Conservation (phyloP, 2,888 invertebrate species). For the Apamea epomidion region DNA sequence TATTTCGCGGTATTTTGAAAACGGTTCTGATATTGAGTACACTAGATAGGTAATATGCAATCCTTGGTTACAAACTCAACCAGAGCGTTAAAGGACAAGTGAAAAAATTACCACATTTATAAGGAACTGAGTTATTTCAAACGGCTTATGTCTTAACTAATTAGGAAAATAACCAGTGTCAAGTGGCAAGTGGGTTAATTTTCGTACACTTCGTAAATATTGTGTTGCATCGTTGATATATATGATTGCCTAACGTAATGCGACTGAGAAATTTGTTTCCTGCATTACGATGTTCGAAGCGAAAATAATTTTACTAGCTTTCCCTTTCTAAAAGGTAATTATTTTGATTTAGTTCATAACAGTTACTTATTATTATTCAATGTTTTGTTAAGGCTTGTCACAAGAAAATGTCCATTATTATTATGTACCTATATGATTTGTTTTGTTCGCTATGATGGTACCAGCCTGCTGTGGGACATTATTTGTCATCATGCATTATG, state of each 20-base stretch:
- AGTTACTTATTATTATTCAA: not conserved
- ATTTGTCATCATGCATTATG: not conserved
- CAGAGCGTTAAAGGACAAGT: constrained; percentile 84
- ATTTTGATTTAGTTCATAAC: constrained; percentile 5
- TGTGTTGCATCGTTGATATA: constrained; percentile 45
- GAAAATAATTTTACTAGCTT: constrained; percentile 22
- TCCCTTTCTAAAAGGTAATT: constrained; percentile 25
- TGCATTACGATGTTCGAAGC: constrained; percentile 27
- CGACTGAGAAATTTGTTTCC: constrained; percentile 33
- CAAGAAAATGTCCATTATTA: not conserved
- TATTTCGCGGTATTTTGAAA: constrained; percentile 75
- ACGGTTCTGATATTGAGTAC: constrained; percentile 73
- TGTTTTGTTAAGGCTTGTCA: not conserved
- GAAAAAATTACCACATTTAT: constrained; percentile 66
- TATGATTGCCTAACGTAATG: constrained; percentile 34
- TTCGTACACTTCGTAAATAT: constrained; percentile 34
- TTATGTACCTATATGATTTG: not conserved
- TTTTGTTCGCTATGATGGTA: not conserved
- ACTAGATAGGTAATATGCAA: constrained; percentile 73
- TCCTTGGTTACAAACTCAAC: constrained; percentile 81
- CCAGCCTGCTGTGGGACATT: not conserved
- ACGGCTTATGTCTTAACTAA: constrained; percentile 53
- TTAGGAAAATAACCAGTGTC: constrained; percentile 62
- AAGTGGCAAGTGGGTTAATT: constrained; percentile 49
- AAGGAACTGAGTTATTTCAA: constrained; percentile 66